Base-by-base conservation (phyloP, 2,113 vertebrate genomes). In the Aythya baeri region DNA sequence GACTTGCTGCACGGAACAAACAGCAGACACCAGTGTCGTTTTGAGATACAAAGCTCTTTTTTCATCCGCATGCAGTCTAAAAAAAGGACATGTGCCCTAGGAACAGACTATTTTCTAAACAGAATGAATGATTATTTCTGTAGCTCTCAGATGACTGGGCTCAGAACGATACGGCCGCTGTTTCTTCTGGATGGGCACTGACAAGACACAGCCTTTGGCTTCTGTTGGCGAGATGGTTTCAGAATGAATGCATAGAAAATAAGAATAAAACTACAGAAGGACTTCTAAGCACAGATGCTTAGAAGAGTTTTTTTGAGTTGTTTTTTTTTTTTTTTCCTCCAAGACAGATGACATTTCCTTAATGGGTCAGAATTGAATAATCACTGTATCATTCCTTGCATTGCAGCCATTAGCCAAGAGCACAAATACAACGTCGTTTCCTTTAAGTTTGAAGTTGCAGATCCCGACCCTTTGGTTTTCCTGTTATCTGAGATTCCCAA, bases 1-100 rank as follows among this genome's bases (percentile, higher is more conserved):
- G 91, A 25, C 86, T 88, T 31, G 80, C 92, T 62, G 83, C 44
- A 23, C 0, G 88, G 92, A 85, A 88, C 80, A 89, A 95, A 89
- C 93, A 92, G 93, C 83, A 91, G 86, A 44, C 50, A 26, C 86
- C 83, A 8, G 8, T 77, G 94, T 84, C 89, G 79, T 92, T 93
- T 76, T 46, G 88, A 93, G 91, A 96, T 26, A 96, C 92, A 97
- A 96, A 97, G 96, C 83, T 79, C 93, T 87, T 91, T 95, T 95
- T 95, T 96, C 93, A 96, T 96, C 88, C 81, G 77, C 31, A 0
- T 6, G 92, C 71, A 46, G 76, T 50, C 94, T 95, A 97, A 95
- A 96, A 96, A 97, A 93, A 95, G 96, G 91, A 93, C 91, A 77
- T 96, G 86, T 91, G 96, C 95, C 94, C 92, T 92, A 97, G 96